Evolutionary conservation across 2,797 vertebrate species (phyloP), one percentile per base, ranked within the genome.

Genomic region (Kryptopterus vitreolus): DNA sequence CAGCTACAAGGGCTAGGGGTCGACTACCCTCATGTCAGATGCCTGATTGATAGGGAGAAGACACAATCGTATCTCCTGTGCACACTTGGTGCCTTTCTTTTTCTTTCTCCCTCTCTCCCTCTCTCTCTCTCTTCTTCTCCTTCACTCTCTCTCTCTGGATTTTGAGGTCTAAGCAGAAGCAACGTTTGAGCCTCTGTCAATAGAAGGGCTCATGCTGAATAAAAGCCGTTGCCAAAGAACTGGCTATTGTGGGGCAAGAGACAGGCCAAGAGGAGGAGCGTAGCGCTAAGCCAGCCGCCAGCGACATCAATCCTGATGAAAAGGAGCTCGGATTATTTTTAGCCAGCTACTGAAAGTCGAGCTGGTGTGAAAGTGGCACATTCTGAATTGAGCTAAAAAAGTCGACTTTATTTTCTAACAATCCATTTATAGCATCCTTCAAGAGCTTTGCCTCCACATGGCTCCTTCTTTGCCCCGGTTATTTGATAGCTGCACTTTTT

Each of bases 11-110:
- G 70, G n/a, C 55, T 35, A 86, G 88, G 81, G 26, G 82, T 83
- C 82, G 86, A 78, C 90, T 88, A 79, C 90, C n/a, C 89, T 89
- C 90, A 86, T 93, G 90, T 91, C 90, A 90, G 63, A 79, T 71
- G 59, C 83, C 86, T 92, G 91, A 94, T 93, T 92, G 87, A 92
- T 93, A 84, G 83, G 87, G 79, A 85, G 65, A 73, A 87, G 87
- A 89, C 89, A 90, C 89, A 92, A 89, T 90, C 83, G 76, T 79
- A 66, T 85, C 86, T 91, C 84, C 87, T 91, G 89, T 79, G 77
- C 88, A 87, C 77, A 48, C 86, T 85, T 68, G 53, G 50, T 4
- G n/a, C 69, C 74, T 82, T 77, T 78, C 48, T 80, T 7, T 43
- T 43, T 71, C n/a, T n/a, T n/a, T n/a, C n/a, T n/a, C n/a, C n/a